Percentiles rank a stretch among this genome's conserved stretches.
Evolutionary conservation across 37 sponge, comb jelly and placozoan genomes (phyloP).

Genomic region (Bolinopsis microptera): DNA sequence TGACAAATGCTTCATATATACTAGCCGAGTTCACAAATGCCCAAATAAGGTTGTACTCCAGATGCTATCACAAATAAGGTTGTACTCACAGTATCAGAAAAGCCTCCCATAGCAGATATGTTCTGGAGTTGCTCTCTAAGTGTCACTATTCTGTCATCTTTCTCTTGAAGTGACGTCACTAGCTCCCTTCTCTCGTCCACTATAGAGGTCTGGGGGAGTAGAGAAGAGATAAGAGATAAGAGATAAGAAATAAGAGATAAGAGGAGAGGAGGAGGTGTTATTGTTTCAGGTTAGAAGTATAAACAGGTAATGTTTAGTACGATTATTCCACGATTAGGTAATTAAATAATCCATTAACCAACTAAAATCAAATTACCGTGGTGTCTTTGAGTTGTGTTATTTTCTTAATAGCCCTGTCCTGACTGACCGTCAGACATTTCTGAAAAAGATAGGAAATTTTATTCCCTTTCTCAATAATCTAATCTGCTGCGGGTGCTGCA

Average conservation of each 20-base stretch:
- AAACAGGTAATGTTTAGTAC: too few species aligned
- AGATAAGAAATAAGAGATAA: too few species aligned
- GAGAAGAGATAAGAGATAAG: neutral
- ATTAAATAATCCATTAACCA: too few species aligned
- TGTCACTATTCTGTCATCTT: constrained; percentile 7
- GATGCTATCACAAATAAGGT: too few species aligned
- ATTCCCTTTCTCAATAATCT: too few species aligned
- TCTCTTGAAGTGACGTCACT: neutral
- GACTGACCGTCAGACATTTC: constrained; percentile 56
- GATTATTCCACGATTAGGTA: too few species aligned
- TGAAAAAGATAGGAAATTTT: neutral
- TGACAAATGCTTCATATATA: too few species aligned
- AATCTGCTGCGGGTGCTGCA: too few species aligned
- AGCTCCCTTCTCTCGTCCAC: constrained; percentile 30
- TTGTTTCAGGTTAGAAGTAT: neutral
- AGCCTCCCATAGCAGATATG: constrained; percentile 31
- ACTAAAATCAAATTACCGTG: too few species aligned
- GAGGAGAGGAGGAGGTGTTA: neutral
- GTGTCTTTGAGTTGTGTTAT: constrained; percentile 6
- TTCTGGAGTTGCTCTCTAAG: constrained; percentile 5
- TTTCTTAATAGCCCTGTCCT: constrained; percentile 41
- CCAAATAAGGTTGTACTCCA: too few species aligned
- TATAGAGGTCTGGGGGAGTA: neutral
- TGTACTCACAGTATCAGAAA: constrained; percentile 21
- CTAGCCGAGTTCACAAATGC: too few species aligned